These are phyloP conservation scores for Diuraphis noxia DNA, from an alignment of 1,140 invertebrate genomes.

Conservation along the genomic window DNA sequence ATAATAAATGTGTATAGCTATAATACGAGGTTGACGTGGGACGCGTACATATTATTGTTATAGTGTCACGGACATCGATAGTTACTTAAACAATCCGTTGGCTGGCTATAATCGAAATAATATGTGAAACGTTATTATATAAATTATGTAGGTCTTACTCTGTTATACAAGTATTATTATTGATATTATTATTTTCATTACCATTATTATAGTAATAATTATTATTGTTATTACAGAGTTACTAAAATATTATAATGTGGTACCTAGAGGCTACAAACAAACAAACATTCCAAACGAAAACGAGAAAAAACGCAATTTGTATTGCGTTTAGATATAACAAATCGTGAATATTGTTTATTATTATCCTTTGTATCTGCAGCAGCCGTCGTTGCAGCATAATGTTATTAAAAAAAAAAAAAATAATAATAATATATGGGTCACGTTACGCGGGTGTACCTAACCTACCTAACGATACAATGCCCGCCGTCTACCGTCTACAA, in stretches of 20 bases:
- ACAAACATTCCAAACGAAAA: background rate
- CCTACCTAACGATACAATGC: background rate
- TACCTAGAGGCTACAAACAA: too few species aligned
- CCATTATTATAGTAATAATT: too few species aligned
- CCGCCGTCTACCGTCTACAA: background rate
- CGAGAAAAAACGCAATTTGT: background rate
- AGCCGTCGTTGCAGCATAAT: background rate
- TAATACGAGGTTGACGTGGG: background rate
- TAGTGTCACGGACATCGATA: background rate
- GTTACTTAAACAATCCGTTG: background rate
- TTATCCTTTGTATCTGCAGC: background rate
- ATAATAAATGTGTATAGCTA: background rate
- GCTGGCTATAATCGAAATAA: background rate
- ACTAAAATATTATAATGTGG: too few species aligned
- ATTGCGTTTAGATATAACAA: background rate
- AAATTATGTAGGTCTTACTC: too few species aligned
- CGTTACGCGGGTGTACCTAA: background rate
- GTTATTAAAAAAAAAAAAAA: background rate
- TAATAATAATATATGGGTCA: background rate
- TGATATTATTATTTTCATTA: too few species aligned
- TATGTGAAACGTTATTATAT: too few species aligned
- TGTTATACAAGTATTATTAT: background rate
- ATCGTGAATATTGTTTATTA: constrained; percentile 2
- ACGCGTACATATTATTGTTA: background rate
- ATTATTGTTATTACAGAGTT: too few species aligned